phyloP scores from a whole-genome alignment of 2,797 vertebrate species.

The Delichon dasypus region DNA sequence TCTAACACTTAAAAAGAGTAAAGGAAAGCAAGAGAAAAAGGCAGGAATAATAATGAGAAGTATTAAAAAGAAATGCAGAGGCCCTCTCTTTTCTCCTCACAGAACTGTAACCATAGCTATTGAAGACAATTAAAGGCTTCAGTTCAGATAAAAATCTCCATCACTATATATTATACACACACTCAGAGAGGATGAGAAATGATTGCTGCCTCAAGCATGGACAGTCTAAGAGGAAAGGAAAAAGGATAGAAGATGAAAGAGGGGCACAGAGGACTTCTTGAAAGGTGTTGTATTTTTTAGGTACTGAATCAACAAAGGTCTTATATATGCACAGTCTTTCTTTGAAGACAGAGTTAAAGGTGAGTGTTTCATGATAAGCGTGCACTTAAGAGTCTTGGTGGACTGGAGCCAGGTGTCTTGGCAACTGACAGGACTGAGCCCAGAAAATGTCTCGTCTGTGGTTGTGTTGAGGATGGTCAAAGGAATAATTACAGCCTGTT shows the following conservation, averaged over 20 bases:
- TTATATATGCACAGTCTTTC: background rate
- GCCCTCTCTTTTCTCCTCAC: background rate
- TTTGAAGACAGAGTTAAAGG: constrained; percentile 8
- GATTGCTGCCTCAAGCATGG: constrained; percentile 9
- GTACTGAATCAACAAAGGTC: constrained; percentile 15
- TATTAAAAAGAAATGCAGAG: background rate
- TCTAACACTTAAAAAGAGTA: background rate
- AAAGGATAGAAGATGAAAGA: constrained; percentile 39
- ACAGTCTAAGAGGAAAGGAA: background rate
- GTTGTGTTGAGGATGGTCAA: background rate
- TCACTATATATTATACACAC: background rate
- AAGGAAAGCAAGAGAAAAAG: background rate
- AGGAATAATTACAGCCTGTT: background rate
- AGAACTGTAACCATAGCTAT: background rate
- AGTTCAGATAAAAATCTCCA: constrained; percentile 24
- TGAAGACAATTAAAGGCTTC: constrained; percentile 29
- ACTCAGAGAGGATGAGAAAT: background rate
- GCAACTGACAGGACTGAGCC: background rate
- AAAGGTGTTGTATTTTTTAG: background rate
- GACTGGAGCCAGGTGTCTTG: background rate
- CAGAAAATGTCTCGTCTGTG: background rate
- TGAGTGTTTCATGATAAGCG: background rate
- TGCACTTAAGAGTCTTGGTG: background rate
- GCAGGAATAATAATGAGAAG: constrained; percentile 44
- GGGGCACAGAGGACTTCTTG: background rate